These are phyloP conservation scores for Gymnocheta viridis DNA, from an alignment of 2,888 invertebrate species.

Conservation along the genomic window DNA sequence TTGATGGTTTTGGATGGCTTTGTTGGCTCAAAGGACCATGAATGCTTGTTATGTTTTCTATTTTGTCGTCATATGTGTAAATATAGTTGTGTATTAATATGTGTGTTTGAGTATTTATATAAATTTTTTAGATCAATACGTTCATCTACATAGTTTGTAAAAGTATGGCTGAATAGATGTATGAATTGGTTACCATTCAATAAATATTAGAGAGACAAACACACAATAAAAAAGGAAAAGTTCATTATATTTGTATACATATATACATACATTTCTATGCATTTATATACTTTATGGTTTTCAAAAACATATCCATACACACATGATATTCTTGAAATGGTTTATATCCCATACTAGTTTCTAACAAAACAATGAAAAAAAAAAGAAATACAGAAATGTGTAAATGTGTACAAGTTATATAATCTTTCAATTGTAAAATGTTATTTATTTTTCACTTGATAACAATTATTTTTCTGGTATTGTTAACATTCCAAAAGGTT, in stretches of 20 bases:
- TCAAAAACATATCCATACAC: not conserved
- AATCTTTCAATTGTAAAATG: constrained; percentile 65
- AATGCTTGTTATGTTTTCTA: constrained; percentile 50
- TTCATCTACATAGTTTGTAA: constrained; percentile 46
- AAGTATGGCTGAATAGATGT: constrained; percentile 53
- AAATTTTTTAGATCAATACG: constrained; percentile 53
- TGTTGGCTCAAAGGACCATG: constrained; percentile 68
- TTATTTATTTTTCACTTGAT: constrained; percentile 67
- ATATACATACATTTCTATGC: not conserved
- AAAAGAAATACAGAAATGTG: constrained; percentile 1
- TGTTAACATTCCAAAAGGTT: constrained; percentile 52
- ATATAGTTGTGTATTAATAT: not conserved
- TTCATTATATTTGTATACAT: constrained; percentile 31
- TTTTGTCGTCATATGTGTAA: not conserved
- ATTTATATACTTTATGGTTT: not conserved
- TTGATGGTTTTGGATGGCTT: constrained; percentile 73
- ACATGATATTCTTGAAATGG: not conserved
- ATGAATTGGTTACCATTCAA: constrained; percentile 60
- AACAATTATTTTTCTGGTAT: constrained; percentile 64
- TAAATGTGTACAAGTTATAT: constrained; percentile 32
- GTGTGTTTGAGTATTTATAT: constrained; percentile 15
- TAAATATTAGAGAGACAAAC: constrained; percentile 46
- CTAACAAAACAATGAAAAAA: not conserved
- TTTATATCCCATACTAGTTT: constrained; percentile 7
- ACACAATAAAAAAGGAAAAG: constrained; percentile 26